A percentile compares a stretch with the other conserved stretches of the same genome.
phyloP scores from a whole-genome alignment of 2,888 invertebrate species.

The Eristalis pertinax region DNA sequence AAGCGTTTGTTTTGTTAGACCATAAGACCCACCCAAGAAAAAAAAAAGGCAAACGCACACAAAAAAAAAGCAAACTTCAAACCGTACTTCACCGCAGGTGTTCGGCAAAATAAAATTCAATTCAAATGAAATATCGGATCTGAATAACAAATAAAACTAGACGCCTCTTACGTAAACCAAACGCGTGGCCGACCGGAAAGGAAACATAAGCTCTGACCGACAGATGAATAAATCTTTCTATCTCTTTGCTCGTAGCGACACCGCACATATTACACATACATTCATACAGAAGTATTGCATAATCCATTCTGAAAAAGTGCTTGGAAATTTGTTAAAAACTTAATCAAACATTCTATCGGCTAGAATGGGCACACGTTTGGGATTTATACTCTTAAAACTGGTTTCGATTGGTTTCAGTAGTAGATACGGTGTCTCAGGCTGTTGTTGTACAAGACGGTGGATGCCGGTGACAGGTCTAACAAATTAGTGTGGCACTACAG shows the following conservation, averaged over 20 bases:
- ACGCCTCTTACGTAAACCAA: slow-evolving; percentile 44
- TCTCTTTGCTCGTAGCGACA: neutral
- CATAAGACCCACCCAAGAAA: neutral
- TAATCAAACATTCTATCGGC: slow-evolving; percentile 20
- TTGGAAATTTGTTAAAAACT: slow-evolving; percentile 14
- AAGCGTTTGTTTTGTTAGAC: neutral
- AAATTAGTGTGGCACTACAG: slow-evolving; percentile 1
- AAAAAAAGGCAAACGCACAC: neutral
- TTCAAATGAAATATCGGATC: slow-evolving; percentile 10
- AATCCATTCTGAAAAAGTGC: slow-evolving; percentile 13
- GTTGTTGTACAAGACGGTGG: neutral
- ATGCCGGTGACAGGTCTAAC: slow-evolving; percentile 9
- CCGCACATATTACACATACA: neutral
- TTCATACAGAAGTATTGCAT: slow-evolving; percentile 20
- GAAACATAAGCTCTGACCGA: neutral
- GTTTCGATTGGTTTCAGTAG: slow-evolving; percentile 10
- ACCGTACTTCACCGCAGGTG: neutral
- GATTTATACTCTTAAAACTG: slow-evolving; percentile 18
- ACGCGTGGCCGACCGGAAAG: slow-evolving; percentile 56
- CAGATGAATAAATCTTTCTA: slow-evolving; percentile 24
- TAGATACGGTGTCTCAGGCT: neutral
- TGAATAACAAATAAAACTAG: slow-evolving; percentile 30
- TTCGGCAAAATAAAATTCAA: slow-evolving; percentile 10
- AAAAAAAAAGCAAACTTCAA: neutral
- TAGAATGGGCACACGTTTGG: slow-evolving; percentile 34